phyloP scores from a whole-genome alignment of 2,888 invertebrate genomes.

The Caenorhabditis afra region DNA sequence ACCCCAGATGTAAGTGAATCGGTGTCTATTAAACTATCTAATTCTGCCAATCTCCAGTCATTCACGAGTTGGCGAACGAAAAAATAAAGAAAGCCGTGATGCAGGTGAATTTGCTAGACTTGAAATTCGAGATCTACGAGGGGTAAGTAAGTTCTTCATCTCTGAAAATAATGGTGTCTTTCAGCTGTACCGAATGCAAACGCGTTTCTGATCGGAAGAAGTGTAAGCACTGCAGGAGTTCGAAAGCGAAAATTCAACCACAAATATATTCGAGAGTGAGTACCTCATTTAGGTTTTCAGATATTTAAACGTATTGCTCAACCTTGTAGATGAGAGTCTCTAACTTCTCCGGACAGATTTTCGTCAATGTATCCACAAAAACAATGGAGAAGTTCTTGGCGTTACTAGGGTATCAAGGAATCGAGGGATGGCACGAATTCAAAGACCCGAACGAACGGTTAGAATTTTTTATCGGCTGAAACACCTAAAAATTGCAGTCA shows the following conservation, averaged over 20 bases:
- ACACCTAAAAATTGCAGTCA: slow-evolving; percentile 12
- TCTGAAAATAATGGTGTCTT: background rate
- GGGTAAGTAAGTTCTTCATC: slow-evolving; percentile 7
- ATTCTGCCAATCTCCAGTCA: slow-evolving; percentile 18
- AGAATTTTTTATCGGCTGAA: background rate
- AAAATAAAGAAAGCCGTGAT: slow-evolving; percentile 17
- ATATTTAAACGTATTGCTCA: background rate
- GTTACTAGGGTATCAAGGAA: slow-evolving; percentile 32
- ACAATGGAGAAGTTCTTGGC: slow-evolving; percentile 31
- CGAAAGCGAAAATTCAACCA: background rate
- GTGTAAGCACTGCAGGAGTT: slow-evolving; percentile 8
- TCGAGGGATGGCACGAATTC: slow-evolving; percentile 31
- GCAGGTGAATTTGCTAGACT: slow-evolving; percentile 35
- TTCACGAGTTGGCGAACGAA: slow-evolving; percentile 23
- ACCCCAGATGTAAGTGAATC: slow-evolving; percentile 21
- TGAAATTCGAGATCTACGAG: slow-evolving; percentile 34
- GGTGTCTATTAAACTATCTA: background rate
- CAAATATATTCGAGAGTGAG: slow-evolving; percentile 14
- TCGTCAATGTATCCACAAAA: slow-evolving; percentile 35
- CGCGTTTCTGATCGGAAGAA: background rate
- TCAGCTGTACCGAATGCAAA: slow-evolving; percentile 22
- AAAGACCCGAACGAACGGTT: slow-evolving; percentile 45
- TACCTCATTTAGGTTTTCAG: background rate
- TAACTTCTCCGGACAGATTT: slow-evolving; percentile 48
- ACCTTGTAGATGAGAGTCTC: slow-evolving; percentile 43